These are phyloP conservation scores for Nyctibius grandis DNA, from an alignment of 2,797 vertebrate species.

Conservation along the genomic window DNA sequence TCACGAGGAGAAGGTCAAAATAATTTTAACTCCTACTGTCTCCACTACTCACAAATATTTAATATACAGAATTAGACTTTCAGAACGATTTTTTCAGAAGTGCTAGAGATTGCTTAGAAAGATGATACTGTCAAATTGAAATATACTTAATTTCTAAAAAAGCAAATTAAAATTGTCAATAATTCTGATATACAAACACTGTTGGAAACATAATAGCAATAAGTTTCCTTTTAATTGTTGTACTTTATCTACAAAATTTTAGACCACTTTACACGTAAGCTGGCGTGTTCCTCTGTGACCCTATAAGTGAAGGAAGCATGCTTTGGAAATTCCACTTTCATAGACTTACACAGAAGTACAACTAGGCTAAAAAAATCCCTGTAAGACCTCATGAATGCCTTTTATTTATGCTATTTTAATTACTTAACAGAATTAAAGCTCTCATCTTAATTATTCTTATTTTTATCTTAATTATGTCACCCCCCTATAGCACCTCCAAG, in stretches of 20 bases:
- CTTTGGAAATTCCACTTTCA: neutral
- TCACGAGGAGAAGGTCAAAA: neutral
- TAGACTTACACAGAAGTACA: neutral
- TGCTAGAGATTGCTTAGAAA: neutral
- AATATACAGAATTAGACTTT: neutral
- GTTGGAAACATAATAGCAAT: neutral
- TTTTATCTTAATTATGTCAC: conserved; percentile 6
- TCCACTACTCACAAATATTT: neutral
- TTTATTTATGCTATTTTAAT: conserved; percentile 4
- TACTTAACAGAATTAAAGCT: conserved; percentile 3
- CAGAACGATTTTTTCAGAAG: neutral
- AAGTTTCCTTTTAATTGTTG: neutral
- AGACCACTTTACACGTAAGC: neutral
- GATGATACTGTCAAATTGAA: neutral
- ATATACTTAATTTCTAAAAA: neutral
- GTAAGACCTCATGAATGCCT: neutral
- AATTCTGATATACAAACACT: neutral
- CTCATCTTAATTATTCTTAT: neutral
- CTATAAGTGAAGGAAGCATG: neutral
- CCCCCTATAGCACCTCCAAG: neutral
- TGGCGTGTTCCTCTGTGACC: neutral
- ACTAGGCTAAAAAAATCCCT: neutral
- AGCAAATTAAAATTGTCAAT: neutral
- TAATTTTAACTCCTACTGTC: neutral
- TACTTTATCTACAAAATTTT: neutral